These are phyloP conservation scores for Pandemis corylana DNA, from an alignment of 2,888 invertebrate species.

Conservation along the genomic window DNA sequence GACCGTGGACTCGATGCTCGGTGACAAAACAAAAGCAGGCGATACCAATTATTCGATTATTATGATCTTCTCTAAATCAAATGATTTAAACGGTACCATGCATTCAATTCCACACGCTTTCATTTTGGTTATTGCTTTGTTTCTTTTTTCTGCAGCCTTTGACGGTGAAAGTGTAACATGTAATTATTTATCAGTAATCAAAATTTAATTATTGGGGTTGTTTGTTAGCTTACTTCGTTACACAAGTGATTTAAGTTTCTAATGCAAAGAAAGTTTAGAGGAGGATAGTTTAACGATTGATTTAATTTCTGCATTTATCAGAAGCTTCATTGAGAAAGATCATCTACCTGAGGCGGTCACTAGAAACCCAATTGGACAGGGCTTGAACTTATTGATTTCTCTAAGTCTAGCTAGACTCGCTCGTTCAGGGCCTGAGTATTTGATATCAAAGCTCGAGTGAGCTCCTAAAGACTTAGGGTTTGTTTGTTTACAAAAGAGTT, in stretches of 20 bases:
- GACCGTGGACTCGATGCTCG: conserved; percentile 63
- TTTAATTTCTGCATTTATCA: neutral
- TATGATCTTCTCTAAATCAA: neutral
- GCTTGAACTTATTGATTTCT: neutral
- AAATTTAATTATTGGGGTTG: neutral
- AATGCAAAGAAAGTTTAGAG: neutral
- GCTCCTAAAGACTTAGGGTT: too few species aligned
- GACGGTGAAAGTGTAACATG: conserved; percentile 21
- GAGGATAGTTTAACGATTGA: neutral
- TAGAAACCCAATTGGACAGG: neutral
- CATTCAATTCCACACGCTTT: conserved; percentile 22
- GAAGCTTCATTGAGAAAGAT: neutral
- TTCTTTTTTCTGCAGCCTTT: conserved; percentile 7
- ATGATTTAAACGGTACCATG: conserved; percentile 1
- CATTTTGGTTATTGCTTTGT: conserved; percentile 12
- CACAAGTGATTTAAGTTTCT: conserved; percentile 6
- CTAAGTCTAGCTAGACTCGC: neutral
- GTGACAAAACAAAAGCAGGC: conserved; percentile 46
- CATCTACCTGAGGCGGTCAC: neutral
- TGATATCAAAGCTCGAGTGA: too few species aligned
- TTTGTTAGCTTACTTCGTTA: conserved; percentile 5
- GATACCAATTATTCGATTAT: conserved; percentile 15
- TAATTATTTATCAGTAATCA: neutral
- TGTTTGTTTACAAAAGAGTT: too few species aligned
- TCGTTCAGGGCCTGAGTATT: too few species aligned